Evolutionary conservation across 2,888 invertebrate species (phyloP).

Genomic region (Cylloceria caligata): DNA sequence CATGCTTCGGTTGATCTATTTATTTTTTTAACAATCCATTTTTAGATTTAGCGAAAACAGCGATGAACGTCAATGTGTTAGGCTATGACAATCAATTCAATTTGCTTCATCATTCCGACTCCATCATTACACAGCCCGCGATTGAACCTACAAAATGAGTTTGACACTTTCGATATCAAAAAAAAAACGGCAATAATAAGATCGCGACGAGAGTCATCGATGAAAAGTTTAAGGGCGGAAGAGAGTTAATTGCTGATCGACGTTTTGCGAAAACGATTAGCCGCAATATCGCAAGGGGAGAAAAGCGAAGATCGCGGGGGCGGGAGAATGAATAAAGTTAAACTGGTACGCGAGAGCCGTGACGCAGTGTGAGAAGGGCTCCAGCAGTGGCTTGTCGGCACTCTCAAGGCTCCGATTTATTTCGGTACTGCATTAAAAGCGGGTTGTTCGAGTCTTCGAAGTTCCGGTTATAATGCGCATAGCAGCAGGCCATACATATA

Average conservation of each 20-base stretch:
- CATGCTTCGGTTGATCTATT: not conserved
- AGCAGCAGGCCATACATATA: conserved; percentile 29
- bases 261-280: not conserved
- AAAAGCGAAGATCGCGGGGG: not conserved
- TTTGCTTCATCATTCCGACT: too few species aligned
- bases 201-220: not conserved
- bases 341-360: conserved; percentile 47
- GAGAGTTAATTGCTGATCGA: not conserved
- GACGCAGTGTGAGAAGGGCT: conserved; percentile 64
- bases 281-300: conserved; percentile 3
- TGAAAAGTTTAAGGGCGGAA: not conserved
- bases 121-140: too few species aligned
- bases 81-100: conserved; percentile 13
- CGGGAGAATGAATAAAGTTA: conserved; percentile 44
- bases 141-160: not conserved
- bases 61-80: not conserved
- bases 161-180: not conserved
- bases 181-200: not conserved
- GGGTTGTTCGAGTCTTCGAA: conserved; percentile 53
- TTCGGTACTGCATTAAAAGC: conserved; percentile 62
- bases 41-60: not conserved
- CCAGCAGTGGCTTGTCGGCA: conserved; percentile 57
- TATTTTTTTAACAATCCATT: not conserved
- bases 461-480: conserved; percentile 56
- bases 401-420: conserved; percentile 67